Percentiles rank a stretch among this genome's conserved stretches.
These are phyloP conservation scores for Phrynosoma platyrhinos DNA, from an alignment of 2,113 vertebrate species.

Conservation along the genomic window DNA sequence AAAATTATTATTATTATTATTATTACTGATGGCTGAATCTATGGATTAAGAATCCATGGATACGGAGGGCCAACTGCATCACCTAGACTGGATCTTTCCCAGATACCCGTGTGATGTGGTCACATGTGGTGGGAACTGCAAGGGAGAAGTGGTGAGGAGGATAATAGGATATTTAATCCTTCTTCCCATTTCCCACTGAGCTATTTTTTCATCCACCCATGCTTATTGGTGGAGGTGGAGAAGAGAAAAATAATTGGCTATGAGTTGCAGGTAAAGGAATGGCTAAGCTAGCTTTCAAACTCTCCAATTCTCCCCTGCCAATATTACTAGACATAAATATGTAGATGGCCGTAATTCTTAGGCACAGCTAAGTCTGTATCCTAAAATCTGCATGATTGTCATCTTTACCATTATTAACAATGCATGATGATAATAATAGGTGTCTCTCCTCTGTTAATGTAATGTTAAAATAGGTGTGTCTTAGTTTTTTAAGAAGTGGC, in stretches of 20 bases:
- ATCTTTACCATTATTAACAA: background rate
- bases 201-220: background rate
- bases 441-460: background rate
- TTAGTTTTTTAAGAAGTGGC: background rate
- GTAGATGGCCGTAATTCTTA: background rate
- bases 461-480: background rate
- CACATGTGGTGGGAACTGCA: background rate
- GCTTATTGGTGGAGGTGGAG: background rate
- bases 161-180: background rate
- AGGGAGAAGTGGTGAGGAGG: background rate
- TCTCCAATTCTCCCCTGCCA: background rate
- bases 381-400: background rate
- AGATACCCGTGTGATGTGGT: too few relatives aligned
- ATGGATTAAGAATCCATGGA: too few relatives aligned
- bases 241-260: background rate
- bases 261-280: background rate
- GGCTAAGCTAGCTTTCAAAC: background rate
- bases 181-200: background rate
- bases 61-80: too few relatives aligned
- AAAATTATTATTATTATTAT: too few relatives aligned
- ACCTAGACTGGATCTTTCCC: too few relatives aligned
- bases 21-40: too few relatives aligned
- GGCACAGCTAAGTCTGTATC: background rate
- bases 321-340: background rate
- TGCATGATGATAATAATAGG: background rate